Evolutionary conservation across 2,888 invertebrate species (phyloP).

Genomic region (Eumacrocentrus americanus): DNA sequence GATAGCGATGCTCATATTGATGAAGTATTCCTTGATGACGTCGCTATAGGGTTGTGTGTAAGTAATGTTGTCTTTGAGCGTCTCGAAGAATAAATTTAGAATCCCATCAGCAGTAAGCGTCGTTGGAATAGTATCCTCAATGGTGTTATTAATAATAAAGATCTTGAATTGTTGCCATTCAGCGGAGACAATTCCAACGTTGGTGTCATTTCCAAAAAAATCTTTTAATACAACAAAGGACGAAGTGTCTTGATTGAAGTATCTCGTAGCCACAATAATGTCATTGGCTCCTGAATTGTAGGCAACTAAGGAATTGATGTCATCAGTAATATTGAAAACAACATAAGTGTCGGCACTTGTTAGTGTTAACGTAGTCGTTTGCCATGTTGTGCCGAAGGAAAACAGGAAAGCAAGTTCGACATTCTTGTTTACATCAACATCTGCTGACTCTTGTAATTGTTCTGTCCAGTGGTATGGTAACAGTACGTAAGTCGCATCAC

Average conservation of each 20-base stretch:
- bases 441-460: no score
- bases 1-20: no score
- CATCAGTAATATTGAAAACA: not conserved
- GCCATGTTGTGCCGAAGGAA: not conserved
- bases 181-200: not conserved
- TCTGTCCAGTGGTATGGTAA: not conserved
- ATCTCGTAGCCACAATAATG: not conserved
- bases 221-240: not conserved
- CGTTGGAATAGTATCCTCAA: not conserved
- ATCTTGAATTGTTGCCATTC: not conserved
- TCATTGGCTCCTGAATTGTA: not conserved
- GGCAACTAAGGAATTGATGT: not conserved
- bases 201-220: not conserved
- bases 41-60: not conserved
- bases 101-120: not conserved
- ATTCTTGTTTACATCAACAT: not conserved
- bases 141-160: not conserved
- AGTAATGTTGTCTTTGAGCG: no score
- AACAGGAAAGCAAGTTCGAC: not conserved
- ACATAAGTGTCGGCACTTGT: not conserved
- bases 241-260: not conserved
- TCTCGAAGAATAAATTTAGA: not conserved
- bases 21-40: not conserved
- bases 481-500: not conserved
- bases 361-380: not conserved